phyloP scores from a whole-genome alignment of 1,140 invertebrate species.

The Metopolophium dirhodum region DNA sequence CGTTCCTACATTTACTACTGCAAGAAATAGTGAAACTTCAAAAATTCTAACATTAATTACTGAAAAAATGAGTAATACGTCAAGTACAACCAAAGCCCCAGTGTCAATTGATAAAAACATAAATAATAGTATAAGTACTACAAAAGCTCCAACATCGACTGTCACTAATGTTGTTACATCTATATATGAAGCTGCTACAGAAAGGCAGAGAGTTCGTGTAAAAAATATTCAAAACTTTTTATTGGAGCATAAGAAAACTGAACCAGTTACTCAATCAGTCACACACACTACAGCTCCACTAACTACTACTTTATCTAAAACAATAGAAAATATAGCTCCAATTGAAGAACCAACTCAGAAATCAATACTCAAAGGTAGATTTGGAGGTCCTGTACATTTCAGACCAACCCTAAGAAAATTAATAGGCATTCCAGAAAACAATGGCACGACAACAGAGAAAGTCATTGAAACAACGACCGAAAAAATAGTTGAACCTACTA shows the following conservation, averaged over 20 bases:
- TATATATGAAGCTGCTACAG: conserved; percentile 61
- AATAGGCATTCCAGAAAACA: neutral
- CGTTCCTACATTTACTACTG: neutral
- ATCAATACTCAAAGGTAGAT: conserved; percentile 45
- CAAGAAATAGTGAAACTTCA: neutral
- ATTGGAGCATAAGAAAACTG: conserved; percentile 56
- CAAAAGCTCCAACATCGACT: conserved; percentile 58
- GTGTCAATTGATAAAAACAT: neutral
- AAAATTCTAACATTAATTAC: neutral
- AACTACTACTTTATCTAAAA: conserved; percentile 9
- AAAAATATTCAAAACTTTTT: conserved; percentile 60
- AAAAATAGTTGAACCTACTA: neutral
- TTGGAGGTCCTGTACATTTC: neutral
- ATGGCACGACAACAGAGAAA: neutral
- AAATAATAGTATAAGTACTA: neutral
- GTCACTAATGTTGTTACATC: conserved; percentile 61
- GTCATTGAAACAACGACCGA: neutral
- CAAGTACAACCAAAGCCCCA: neutral
- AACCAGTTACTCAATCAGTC: neutral
- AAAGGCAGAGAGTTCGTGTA: conserved; percentile 60
- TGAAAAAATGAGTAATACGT: neutral
- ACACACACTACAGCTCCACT: neutral
- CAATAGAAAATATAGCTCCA: neutral
- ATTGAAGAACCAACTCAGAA: conserved; percentile 4
- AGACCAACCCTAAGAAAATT: conserved; percentile 33